Evolutionary conservation across 2,113 vertebrate genomes (phyloP).

Genomic region (Sisor rabdophorus): DNA sequence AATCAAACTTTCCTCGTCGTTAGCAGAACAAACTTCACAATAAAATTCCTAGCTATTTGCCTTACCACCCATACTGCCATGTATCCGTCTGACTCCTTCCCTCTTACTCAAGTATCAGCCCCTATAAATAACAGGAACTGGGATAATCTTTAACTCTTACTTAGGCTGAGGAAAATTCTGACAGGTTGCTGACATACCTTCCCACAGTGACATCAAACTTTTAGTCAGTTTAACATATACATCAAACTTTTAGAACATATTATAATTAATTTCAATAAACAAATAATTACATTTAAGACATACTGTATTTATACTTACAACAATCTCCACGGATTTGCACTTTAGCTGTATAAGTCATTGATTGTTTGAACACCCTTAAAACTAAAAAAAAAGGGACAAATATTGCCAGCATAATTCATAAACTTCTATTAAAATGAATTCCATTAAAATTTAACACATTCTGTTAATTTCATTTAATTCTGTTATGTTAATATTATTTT

Average conservation of each 20-base stretch:
- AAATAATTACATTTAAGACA: background rate
- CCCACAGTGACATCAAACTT: background rate
- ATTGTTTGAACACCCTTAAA: background rate
- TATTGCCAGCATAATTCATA: background rate
- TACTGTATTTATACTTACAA: background rate
- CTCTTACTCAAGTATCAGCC: slow-evolving; percentile 31
- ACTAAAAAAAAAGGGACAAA: background rate
- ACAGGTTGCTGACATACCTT: slow-evolving; percentile 1
- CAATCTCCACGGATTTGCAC: background rate
- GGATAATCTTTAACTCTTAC: slow-evolving; percentile 47
- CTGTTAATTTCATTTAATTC: background rate
- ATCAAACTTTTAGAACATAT: background rate
- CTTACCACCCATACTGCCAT: slow-evolving; percentile 19
- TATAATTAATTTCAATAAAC: background rate
- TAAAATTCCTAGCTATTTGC: background rate
- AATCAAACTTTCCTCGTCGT: background rate
- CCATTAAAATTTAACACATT: background rate
- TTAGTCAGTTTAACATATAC: background rate
- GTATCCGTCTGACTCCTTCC: slow-evolving; percentile 6
- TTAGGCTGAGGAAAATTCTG: slow-evolving; percentile 39
- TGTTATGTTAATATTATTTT: no score
- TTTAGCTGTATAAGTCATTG: background rate
- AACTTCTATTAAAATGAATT: background rate
- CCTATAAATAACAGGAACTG: slow-evolving; percentile 39
- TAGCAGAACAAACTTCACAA: background rate